A percentile compares a stretch with the other conserved stretches of the same genome.
Evolutionary conservation across 2,113 vertebrate species (phyloP).

Genomic region (Pachypanchax playfairii): DNA sequence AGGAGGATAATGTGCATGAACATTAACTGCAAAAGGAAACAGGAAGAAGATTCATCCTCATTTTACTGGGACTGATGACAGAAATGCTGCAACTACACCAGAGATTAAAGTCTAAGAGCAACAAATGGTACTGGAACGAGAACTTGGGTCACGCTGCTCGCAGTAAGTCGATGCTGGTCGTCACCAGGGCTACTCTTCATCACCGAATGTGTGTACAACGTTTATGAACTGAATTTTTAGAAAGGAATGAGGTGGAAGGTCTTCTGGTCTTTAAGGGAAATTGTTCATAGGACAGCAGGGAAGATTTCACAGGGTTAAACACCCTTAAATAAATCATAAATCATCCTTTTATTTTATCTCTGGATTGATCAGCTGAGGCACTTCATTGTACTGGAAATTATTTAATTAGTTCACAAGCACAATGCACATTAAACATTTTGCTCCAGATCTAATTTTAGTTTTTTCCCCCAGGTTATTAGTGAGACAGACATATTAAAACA

Average conservation of each 20-base stretch:
- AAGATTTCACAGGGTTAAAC: not conserved
- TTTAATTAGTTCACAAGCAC: slow-evolving; percentile 2
- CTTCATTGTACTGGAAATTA: not conserved
- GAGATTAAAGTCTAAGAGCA: not conserved
- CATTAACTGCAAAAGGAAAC: slow-evolving; percentile 6
- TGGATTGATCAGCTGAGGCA: not conserved
- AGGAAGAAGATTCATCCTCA: slow-evolving; percentile 13
- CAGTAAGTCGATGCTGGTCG: not conserved
- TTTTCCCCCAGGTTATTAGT: not conserved
- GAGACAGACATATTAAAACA: not conserved
- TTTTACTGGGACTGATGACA: not conserved
- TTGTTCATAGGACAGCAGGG: too few species aligned
- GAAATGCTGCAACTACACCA: not conserved
- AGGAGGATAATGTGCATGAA: not conserved
- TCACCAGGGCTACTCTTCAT: not conserved
- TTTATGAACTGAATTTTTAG: not conserved
- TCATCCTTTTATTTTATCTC: slow-evolving; percentile 6
- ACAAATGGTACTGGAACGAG: not conserved
- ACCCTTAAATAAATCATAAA: not conserved
- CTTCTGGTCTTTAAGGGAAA: too few species aligned
- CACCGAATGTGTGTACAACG: not conserved
- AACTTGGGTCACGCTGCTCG: not conserved
- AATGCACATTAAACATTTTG: not conserved
- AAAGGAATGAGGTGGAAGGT: too few species aligned
- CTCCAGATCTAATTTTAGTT: not conserved